Evolutionary conservation across 1,140 invertebrate genomes (phyloP).

Genomic region (Teleopsis dalmanni): DNA sequence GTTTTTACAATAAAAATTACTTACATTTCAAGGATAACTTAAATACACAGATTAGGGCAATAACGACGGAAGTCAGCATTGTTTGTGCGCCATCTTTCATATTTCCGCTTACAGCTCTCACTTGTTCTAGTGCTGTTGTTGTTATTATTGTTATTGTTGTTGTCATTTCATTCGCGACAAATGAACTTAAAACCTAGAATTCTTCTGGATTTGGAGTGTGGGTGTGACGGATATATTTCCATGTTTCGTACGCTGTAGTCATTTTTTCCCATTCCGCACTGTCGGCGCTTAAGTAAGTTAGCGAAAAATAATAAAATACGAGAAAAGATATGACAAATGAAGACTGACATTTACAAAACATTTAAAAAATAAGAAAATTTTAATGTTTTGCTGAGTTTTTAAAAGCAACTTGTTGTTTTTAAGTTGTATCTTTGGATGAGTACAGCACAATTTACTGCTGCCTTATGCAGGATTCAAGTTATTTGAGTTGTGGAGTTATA

Average conservation of each 20-base stretch:
- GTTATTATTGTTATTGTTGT: neutral
- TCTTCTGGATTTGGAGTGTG: too few species aligned
- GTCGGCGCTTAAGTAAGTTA: too few species aligned
- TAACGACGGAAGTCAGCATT: neutral
- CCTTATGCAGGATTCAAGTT: neutral
- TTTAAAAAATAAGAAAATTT: conserved; percentile 13
- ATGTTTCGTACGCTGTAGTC: too few species aligned
- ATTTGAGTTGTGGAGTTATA: neutral
- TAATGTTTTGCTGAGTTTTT: conserved; percentile 9
- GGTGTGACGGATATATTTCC: too few species aligned
- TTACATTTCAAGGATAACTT: conserved; percentile 1
- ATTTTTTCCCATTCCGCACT: too few species aligned
- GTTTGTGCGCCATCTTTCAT: too few species aligned
- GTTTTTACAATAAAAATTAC: too few species aligned
- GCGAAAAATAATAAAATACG: neutral
- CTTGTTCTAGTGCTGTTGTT: neutral
- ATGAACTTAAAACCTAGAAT: too few species aligned
- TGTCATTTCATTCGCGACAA: conserved; percentile 3
- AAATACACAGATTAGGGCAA: conserved; percentile 9
- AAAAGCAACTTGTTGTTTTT: conserved; percentile 13
- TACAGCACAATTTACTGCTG: neutral
- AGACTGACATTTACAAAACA: conserved; percentile 43
- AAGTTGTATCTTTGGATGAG: neutral
- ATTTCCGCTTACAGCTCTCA: neutral
- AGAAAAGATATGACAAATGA: conserved; percentile 32